A percentile compares a stretch with the other conserved stretches of the same genome.
Evolutionary conservation across 2,113 vertebrate genomes (phyloP).

Genomic region (Tachysurus fulvidraco): DNA sequence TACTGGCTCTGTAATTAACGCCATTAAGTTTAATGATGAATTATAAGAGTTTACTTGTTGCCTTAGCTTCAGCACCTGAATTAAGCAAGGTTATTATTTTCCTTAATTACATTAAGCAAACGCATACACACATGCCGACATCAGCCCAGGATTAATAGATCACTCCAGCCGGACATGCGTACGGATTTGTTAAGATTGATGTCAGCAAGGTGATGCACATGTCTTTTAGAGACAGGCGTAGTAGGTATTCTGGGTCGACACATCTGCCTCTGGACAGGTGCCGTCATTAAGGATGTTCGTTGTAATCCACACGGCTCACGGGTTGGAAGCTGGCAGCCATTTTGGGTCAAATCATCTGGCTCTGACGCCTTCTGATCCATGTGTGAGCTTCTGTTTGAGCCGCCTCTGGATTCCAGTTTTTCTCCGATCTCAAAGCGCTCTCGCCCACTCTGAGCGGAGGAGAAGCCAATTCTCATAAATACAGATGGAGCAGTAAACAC

Average conservation of each 20-base stretch:
- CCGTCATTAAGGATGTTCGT: constrained; percentile 12
- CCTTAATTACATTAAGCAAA: not conserved
- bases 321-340: constrained; percentile 33
- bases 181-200: not conserved
- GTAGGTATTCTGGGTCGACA: constrained; percentile 16
- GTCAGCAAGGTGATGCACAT: not conserved
- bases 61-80: not conserved
- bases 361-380: constrained; percentile 15
- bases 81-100: not conserved
- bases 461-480: constrained; percentile 41
- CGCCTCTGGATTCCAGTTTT: constrained; percentile 36
- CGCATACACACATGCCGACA: not conserved
- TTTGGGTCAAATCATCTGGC: constrained; percentile 44
- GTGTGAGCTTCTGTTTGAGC: constrained; percentile 14
- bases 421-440: constrained; percentile 2
- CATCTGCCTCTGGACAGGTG: constrained; percentile 29
- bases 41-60: not conserved
- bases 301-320: constrained; percentile 18
- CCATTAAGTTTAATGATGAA: not conserved
- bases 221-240: not conserved
- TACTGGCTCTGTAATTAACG: not conserved
- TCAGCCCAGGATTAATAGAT: not conserved
- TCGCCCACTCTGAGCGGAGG: constrained; percentile 17
- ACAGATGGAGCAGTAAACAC: constrained; percentile 41
- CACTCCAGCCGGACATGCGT: not conserved